Base-by-base conservation (phyloP, 2,797 vertebrate genomes). In the Trachops cirrhosus region DNA sequence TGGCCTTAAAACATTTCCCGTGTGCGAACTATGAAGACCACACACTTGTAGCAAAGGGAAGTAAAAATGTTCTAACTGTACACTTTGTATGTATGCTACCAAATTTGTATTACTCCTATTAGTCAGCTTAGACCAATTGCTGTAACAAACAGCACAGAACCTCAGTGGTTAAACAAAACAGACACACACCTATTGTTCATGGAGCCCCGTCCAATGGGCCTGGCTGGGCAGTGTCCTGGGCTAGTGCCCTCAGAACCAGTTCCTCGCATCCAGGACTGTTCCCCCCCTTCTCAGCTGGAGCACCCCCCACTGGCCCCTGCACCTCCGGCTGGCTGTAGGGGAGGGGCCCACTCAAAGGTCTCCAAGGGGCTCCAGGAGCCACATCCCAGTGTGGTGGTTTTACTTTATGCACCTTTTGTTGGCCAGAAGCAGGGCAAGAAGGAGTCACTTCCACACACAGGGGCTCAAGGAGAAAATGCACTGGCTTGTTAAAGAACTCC, bases 391-490 rank as follows among this genome's bases (percentile, higher is more conserved):
- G 34, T 6, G 8, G 3, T 39, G 48, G 21, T 8, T 24, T 41
- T 9, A n/a, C 18, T 21, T 32, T 16, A 22, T 1, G 5, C 29
- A 10, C 18, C 7, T 52, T 39, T 57, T 29, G 8, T 8, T 1
- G 1, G 39, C n/a, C 52, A 37, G 37, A 48, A 4, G 44, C 29
- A 6, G 15, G 68, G 10, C 0, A 8, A 3, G 2, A 1, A 10
- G 52, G 9, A 1, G 8, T 21, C 57, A 0, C 1, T 3, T 0
- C n/a, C 26, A 4, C 0, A 2, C 46, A 21, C 9, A 9, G 2
- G n/a, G 21, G 15, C 32, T 37, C n/a, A 6, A 41, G 64, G 15
- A 48, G 73, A 29, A 21, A 37, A 32, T 7, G 39, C 70, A 6
- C 0, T 9, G 18, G n/a, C 32, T n/a, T 9, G 44, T 18, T 0